Conservation (phyloP, 1,140 invertebrate genomes). For the Trichomalopsis sarcophagae region DNA sequence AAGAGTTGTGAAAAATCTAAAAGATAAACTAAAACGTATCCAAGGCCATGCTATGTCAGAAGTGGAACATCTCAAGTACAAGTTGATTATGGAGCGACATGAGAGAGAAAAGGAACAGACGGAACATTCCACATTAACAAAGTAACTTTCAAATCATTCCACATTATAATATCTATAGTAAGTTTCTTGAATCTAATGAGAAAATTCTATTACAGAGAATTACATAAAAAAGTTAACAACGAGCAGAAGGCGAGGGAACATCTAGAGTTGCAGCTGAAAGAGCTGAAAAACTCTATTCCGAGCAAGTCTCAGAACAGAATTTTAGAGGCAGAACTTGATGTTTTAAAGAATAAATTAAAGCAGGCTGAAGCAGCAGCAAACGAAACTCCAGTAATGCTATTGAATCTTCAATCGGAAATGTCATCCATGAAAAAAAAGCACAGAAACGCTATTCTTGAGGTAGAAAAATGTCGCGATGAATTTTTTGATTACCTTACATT, state of each 20-base stretch:
- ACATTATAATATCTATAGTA: conserved; percentile 8
- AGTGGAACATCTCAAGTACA: conserved; percentile 82
- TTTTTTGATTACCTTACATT: conserved; percentile 57
- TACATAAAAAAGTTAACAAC: conserved; percentile 79
- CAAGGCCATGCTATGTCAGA: conserved; percentile 77
- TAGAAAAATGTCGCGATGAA: conserved; percentile 59
- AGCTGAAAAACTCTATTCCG: conserved; percentile 73
- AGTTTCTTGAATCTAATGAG: conserved; percentile 6
- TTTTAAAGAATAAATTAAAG: conserved; percentile 79
- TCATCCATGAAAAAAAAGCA: conserved; percentile 83
- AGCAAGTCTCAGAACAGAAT: conserved; percentile 77
- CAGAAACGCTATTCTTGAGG: conserved; percentile 79
- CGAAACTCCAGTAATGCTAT: conserved; percentile 79
- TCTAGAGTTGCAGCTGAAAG: conserved; percentile 77
- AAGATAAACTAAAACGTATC: conserved; percentile 78
- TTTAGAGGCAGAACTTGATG: conserved; percentile 79
- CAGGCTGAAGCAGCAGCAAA: conserved; percentile 76
- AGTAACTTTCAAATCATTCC: conserved; percentile 59
- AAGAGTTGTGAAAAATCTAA: conserved; percentile 78
- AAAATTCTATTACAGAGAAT: conserved; percentile 73
- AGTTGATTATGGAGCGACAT: conserved; percentile 83
- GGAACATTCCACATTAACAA: conserved; percentile 82
- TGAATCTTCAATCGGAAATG: conserved; percentile 84
- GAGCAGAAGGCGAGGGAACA: conserved; percentile 79
- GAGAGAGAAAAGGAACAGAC: conserved; percentile 87